These are phyloP conservation scores for Fragum fragum DNA, from an alignment of 2,888 invertebrate species.

Conservation along the genomic window DNA sequence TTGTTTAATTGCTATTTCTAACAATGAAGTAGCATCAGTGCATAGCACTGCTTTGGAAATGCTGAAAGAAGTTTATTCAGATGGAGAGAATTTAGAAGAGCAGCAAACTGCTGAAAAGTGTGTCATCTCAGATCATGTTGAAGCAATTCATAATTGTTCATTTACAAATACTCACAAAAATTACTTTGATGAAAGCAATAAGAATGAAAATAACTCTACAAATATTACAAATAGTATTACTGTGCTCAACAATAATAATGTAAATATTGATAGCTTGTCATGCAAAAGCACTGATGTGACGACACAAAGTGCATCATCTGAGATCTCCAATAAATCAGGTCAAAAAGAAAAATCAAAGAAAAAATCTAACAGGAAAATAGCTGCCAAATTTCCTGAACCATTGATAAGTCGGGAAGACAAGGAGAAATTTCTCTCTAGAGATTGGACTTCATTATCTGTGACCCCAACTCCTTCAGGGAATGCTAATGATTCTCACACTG, in stretches of 20 bases:
- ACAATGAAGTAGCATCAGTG: background rate
- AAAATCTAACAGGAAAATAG: slow-evolving; percentile 61
- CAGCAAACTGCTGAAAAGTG: slow-evolving; percentile 80
- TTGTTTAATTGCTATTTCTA: background rate
- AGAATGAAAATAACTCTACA: background rate
- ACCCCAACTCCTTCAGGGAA: background rate
- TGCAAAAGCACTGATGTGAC: background rate
- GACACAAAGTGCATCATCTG: background rate
- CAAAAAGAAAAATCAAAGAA: slow-evolving; percentile 32
- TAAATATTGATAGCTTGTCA: background rate
- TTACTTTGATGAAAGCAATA: background rate
- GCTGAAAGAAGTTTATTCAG: slow-evolving; percentile 48
- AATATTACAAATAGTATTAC: background rate
- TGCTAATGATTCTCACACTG: background rate
- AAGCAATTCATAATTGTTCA: background rate
- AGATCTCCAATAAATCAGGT: background rate
- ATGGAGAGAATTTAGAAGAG: slow-evolving; percentile 27
- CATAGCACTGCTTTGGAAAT: slow-evolving; percentile 44
- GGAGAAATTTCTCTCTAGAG: slow-evolving; percentile 59
- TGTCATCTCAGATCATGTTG: slow-evolving; percentile 83
- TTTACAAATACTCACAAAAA: background rate
- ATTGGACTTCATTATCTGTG: slow-evolving; percentile 63
- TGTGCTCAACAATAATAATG: no score
- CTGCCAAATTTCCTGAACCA: slow-evolving; percentile 60
- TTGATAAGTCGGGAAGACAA: slow-evolving; percentile 63